Conservation (phyloP, 37 sponge, comb jelly and placozoan species). For the Beroe ovata region DNA sequence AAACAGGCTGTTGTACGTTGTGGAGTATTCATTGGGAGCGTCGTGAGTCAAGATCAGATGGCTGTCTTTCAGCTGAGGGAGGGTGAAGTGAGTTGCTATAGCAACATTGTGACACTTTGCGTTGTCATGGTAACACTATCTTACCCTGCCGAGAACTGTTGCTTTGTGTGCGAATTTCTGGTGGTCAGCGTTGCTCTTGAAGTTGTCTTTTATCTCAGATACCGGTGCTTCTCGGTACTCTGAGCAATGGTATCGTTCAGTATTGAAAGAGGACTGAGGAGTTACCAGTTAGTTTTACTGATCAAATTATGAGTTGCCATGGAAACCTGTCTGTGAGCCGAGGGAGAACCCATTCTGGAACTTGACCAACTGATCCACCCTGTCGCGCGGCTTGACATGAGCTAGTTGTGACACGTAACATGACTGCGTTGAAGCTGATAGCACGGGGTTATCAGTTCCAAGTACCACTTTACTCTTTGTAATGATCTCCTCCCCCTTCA, state of each 20-base stretch:
- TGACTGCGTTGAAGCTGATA: conserved; percentile 44
- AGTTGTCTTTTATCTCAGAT: conserved; percentile 31
- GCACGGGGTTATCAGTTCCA: conserved; percentile 23
- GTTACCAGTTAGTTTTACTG: background rate
- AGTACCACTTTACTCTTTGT: conserved; percentile 15
- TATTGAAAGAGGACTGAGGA: background rate
- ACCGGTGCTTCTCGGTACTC: conserved; percentile 46
- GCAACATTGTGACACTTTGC: too few species aligned
- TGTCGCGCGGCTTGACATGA: conserved; percentile 7
- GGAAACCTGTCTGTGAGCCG: conserved; percentile 14
- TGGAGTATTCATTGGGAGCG: background rate
- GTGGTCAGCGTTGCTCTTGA: background rate
- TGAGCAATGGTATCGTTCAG: too few species aligned
- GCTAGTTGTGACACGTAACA: conserved; percentile 41
- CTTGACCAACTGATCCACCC: conserved; percentile 65
- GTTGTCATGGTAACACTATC: background rate
- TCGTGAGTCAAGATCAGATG: conserved; percentile 10
- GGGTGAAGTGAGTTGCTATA: too few species aligned
- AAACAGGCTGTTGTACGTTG: conserved; percentile 5
- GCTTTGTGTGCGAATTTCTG: conserved; percentile 19
- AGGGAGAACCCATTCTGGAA: conserved; percentile 58
- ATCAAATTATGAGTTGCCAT: background rate
- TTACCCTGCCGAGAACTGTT: conserved; percentile 25
- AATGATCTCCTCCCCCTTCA: conserved; percentile 62
- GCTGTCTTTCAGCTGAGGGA: conserved; percentile 48